These are phyloP conservation scores for Nasonia oneida DNA, from an alignment of 2,888 invertebrate genomes.

Conservation along the genomic window DNA sequence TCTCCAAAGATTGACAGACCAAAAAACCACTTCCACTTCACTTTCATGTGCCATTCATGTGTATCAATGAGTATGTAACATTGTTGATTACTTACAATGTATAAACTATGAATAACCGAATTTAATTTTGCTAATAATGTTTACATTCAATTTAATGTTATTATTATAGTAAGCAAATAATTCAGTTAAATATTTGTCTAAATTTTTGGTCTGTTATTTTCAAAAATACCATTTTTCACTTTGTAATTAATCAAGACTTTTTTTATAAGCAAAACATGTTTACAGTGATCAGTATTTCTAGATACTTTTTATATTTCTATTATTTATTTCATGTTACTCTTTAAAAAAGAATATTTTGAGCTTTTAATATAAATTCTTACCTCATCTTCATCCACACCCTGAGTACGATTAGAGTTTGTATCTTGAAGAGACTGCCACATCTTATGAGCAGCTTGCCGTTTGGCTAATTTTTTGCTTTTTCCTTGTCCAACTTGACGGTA, in stretches of 20 bases:
- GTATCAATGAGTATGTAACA: conserved; percentile 4
- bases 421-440: conserved; percentile 94
- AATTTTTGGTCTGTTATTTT: conserved; percentile 15
- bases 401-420: conserved; percentile 84
- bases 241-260: neutral
- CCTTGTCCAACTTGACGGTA: conserved; percentile 92
- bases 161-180: neutral
- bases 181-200: neutral
- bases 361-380: conserved; percentile 78
- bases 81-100: neutral
- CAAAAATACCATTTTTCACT: neutral
- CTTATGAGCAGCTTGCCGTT: conserved; percentile 96
- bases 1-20: conserved; percentile 54
- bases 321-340: neutral
- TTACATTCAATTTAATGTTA: neutral
- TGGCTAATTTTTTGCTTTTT: conserved; percentile 97
- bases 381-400: conserved; percentile 88
- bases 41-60: conserved; percentile 66
- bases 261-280: neutral
- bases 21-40: conserved; percentile 77
- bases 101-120: neutral
- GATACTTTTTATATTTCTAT: neutral
- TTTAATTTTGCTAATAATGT: conserved; percentile 20
- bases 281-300: neutral
- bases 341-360: neutral